Evolutionary conservation across 2,113 vertebrate species (phyloP).

Genomic region (Scomber japonicus): DNA sequence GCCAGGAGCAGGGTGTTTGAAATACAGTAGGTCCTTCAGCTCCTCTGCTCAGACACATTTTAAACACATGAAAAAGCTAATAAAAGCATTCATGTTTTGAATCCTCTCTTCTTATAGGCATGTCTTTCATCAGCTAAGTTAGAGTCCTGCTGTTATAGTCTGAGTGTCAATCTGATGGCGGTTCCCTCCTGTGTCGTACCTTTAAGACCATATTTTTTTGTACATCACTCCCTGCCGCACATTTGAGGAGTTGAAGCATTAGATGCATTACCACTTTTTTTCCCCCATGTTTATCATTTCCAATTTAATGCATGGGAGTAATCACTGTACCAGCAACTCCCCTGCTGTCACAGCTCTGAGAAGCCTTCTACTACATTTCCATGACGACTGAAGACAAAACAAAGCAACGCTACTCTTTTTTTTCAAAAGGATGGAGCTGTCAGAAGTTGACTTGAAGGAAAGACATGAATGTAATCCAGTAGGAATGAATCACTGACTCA

Average conservation of each 20-base stretch:
- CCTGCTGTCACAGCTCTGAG: constrained; percentile 52
- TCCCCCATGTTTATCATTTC: constrained; percentile 64
- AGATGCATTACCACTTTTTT: constrained; percentile 38
- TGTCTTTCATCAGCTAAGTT: constrained; percentile 1
- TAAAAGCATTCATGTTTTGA: constrained; percentile 21
- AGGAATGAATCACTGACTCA: constrained; percentile 40
- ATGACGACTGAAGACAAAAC: constrained; percentile 38
- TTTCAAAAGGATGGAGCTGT: constrained; percentile 48
- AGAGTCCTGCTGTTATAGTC: constrained; percentile 23
- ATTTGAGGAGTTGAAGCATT: constrained; percentile 40
- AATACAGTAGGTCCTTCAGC: background rate
- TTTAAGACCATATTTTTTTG: constrained; percentile 26
- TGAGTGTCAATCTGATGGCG: constrained; percentile 7
- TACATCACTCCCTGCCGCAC: constrained; percentile 21
- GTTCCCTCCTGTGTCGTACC: constrained; percentile 33
- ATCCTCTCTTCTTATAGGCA: constrained; percentile 3
- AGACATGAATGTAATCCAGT: constrained; percentile 54
- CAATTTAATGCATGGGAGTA: constrained; percentile 55
- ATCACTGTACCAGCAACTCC: constrained; percentile 51
- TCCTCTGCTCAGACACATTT: background rate
- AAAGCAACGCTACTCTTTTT: constrained; percentile 15
- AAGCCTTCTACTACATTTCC: constrained; percentile 41
- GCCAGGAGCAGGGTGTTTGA: constrained; percentile 31
- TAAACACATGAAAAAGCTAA: constrained; percentile 10
- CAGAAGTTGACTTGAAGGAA: constrained; percentile 55